Evolutionary conservation across 2,888 invertebrate genomes (phyloP).

Genomic region (Cataglyphis albicans): DNA sequence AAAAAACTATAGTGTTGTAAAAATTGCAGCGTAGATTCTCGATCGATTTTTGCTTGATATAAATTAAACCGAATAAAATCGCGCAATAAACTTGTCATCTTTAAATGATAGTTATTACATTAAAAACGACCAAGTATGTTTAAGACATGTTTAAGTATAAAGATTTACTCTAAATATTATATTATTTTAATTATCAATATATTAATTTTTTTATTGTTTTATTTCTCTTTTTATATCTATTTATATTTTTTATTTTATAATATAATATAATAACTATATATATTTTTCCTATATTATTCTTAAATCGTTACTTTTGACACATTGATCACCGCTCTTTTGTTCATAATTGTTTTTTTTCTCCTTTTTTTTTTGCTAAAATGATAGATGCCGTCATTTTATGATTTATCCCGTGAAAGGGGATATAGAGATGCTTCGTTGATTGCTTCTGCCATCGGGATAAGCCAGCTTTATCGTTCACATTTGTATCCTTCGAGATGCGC

Average conservation of each 20-base stretch:
- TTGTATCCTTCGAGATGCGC: neutral
- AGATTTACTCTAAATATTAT: neutral
- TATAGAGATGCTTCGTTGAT: constrained; percentile 22
- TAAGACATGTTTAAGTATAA: neutral
- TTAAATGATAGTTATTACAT: neutral
- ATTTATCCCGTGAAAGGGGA: constrained; percentile 17
- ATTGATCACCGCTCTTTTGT: neutral
- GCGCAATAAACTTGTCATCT: constrained; percentile 1
- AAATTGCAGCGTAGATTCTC: neutral
- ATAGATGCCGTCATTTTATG: constrained; percentile 6
- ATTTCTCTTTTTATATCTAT: too few relatives aligned
- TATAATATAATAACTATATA: neutral
- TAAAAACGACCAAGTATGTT: neutral
- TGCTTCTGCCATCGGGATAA: constrained; percentile 23
- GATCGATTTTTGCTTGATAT: neutral
- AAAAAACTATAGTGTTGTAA: neutral
- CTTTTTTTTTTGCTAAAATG: neutral
- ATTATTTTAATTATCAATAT: neutral
- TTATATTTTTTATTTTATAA: neutral
- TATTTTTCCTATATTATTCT: too few relatives aligned
- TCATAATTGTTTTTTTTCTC: neutral
- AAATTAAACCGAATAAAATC: neutral
- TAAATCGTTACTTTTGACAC: neutral
- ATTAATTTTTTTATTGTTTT: too few relatives aligned
- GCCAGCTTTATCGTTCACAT: constrained; percentile 31